Evolutionary conservation across 2,797 vertebrate species (phyloP).

Genomic region (Phoxinus dragarum): DNA sequence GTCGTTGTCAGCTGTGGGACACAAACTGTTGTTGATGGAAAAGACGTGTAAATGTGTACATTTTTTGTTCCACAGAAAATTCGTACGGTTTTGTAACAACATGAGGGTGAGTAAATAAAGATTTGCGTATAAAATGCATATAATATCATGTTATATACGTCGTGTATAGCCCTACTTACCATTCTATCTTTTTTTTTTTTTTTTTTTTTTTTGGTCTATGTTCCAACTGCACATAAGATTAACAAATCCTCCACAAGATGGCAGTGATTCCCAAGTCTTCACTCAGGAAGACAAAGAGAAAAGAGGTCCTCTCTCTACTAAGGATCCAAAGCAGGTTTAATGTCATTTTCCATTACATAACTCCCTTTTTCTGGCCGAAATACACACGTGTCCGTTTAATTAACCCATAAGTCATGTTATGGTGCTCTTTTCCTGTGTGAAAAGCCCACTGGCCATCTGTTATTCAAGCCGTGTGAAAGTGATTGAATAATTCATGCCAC

Average conservation of each 20-base stretch:
- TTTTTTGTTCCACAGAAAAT: background rate
- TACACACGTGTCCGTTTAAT: slow-evolving; percentile 32
- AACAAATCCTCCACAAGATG: slow-evolving; percentile 38
- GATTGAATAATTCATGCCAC: slow-evolving; percentile 60
- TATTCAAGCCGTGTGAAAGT: slow-evolving; percentile 31
- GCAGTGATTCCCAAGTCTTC: slow-evolving; percentile 22
- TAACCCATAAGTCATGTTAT: slow-evolving; percentile 35
- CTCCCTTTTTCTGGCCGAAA: background rate
- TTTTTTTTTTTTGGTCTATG: background rate
- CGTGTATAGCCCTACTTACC: background rate
- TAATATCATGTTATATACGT: background rate
- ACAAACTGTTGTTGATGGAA: background rate
- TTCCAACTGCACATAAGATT: background rate
- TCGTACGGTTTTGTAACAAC: background rate
- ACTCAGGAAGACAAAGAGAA: slow-evolving; percentile 53
- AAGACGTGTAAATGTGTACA: background rate
- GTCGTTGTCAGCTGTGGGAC: background rate
- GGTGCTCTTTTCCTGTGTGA: slow-evolving; percentile 21
- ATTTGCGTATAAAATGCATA: background rate
- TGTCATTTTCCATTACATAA: slow-evolving; percentile 16
- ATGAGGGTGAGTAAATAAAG: background rate
- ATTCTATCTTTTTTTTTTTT: background rate
- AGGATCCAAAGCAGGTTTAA: background rate
- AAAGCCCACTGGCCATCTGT: slow-evolving; percentile 50
- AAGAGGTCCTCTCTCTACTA: slow-evolving; percentile 21